These are phyloP conservation scores for Heterochromis multidens DNA, from an alignment of 2,113 vertebrate species.

Conservation along the genomic window DNA sequence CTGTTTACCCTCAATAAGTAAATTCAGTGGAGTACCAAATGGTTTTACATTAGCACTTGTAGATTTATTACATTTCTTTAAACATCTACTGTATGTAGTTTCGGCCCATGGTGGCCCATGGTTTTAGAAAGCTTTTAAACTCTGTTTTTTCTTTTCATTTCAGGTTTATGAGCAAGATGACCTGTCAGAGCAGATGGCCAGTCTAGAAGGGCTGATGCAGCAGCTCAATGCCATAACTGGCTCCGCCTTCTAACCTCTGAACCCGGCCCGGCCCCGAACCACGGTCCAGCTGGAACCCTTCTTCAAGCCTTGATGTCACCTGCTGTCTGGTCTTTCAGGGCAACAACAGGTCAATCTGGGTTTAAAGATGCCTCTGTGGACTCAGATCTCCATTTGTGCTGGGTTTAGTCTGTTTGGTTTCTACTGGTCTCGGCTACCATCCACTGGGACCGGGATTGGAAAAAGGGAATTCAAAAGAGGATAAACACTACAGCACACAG, in stretches of 20 bases:
- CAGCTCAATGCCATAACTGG: constrained; percentile 97
- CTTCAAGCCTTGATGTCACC: constrained; percentile 17
- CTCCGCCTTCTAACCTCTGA: constrained; percentile 86
- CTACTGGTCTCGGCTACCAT: neutral
- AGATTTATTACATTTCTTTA: neutral
- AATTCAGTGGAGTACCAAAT: neutral
- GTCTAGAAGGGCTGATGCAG: constrained; percentile 96
- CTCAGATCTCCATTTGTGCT: constrained; percentile 7
- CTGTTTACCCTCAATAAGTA: neutral
- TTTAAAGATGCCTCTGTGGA: constrained; percentile 32
- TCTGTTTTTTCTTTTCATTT: neutral
- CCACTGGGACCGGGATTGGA: neutral
- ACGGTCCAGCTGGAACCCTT: constrained; percentile 2
- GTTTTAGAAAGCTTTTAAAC: neutral
- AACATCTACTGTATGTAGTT: neutral
- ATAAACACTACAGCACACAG: constrained; percentile 2
- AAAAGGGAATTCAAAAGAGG: neutral
- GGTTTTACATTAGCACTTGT: neutral
- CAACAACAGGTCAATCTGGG: neutral
- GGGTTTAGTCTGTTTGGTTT: constrained; percentile 17
- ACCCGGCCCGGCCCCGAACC: neutral
- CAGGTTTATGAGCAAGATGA: constrained; percentile 97
- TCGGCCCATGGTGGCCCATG: neutral
- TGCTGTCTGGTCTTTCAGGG: neutral
- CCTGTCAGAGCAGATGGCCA: constrained; percentile 96